Evolutionary conservation across 2,888 invertebrate species (phyloP), one percentile per base, ranked within the genome.

Genomic region (Phalangium opilio): DNA sequence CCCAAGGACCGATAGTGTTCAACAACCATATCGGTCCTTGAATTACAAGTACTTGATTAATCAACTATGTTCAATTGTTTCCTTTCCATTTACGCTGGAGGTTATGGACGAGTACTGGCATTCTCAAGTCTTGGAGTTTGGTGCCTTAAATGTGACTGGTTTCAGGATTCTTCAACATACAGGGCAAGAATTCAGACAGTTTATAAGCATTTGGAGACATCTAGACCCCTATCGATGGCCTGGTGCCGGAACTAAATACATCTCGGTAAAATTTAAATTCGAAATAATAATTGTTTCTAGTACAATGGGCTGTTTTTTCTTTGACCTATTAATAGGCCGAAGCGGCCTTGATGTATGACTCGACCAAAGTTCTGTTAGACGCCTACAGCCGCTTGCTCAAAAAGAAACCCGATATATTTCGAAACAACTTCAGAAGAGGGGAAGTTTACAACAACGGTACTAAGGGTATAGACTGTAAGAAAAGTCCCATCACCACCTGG

Each of bases 51-150:
- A 8, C 27, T 27, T 8, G 27, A 27, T 27, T 27, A 27, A 27
- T 27, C 27, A 27, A 27, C 27, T 27, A 8, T 27, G 27, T 27
- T 27, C 27, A 27, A 27, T 27, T 27, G 27, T 27, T 27, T 27
- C 8, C n/a, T 27, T 8, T 27, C 27, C 27, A 27, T 27, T 27
- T 27, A 27, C 27, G 27, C 18, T n/a, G n/a, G 69, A 89, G 89
- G 85, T 89, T 66, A 87, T 91, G 86, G 89, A 91, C 70, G 91
- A 91, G 70, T 79, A 86, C 63, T 89, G 89, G 84, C 89, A 91
- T 64, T 83, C 81, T 62, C 87, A 89, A 73, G 82, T 91, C 61
- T 83, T 84, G 61, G 90, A 93, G 73, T 93, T 86, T 67, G 95
- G 95, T 42, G 95, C 95, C 59, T 86, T 96, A 63, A 96, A 96